A percentile compares a stretch with the other conserved stretches of the same genome.
These are phyloP conservation scores for Coryphaenoides rupestris DNA, from an alignment of 2,113 vertebrate genomes.

Conservation along the genomic window DNA sequence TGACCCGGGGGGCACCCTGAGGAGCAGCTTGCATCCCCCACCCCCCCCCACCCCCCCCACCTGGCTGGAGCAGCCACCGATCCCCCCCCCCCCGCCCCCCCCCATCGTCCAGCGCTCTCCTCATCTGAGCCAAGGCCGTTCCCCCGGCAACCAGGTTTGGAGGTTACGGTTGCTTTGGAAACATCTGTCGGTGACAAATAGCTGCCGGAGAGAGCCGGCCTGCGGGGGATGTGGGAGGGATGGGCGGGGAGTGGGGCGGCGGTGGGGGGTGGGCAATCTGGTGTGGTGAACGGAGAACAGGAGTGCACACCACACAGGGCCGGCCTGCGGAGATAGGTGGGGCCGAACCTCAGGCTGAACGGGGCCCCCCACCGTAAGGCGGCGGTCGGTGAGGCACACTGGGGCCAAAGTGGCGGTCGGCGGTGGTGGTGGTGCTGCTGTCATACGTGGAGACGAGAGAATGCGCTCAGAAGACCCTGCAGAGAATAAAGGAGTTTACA, in stretches of 20 bases:
- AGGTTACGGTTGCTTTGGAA: conserved; percentile 46
- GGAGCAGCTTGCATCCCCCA: conserved; percentile 43
- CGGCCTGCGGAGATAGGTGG: not conserved
- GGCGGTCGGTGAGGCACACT: no score
- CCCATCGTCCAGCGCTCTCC: conserved; percentile 29
- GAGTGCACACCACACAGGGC: conserved; percentile 22
- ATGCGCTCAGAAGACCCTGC: no score
- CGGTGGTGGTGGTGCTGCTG: no score
- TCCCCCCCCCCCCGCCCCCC: no score
- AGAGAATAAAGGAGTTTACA: no score
- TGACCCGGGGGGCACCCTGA: conserved; percentile 49
- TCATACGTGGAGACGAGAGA: no score
- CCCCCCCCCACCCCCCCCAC: conserved; percentile 15
- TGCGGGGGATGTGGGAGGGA: conserved; percentile 28
- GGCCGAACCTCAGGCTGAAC: no score
- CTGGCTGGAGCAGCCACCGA: conserved; percentile 22
- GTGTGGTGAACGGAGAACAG: conserved; percentile 13
- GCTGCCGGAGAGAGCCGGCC: conserved; percentile 43
- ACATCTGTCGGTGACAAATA: conserved; percentile 63
- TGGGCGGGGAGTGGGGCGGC: no score
- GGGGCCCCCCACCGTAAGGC: no score
- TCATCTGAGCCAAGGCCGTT: conserved; percentile 47
- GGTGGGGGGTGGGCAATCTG: no score
- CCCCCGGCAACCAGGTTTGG: conserved; percentile 32
- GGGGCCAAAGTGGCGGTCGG: no score